These are phyloP conservation scores for Gallinago paraguaiae DNA, from an alignment of 2,113 vertebrate genomes.

Conservation along the genomic window DNA sequence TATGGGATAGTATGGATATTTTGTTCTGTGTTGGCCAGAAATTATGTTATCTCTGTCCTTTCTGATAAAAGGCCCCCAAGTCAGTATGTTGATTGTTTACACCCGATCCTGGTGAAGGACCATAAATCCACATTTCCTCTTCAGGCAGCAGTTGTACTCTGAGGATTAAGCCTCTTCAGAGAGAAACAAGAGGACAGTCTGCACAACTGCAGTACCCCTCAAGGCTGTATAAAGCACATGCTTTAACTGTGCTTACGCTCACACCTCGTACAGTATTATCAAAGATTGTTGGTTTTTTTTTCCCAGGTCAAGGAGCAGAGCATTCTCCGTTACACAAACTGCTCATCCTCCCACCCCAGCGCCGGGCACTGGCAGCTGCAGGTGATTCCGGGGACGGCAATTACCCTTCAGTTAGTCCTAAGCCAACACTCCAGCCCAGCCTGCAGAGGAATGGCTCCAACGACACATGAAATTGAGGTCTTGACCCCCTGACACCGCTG, in stretches of 20 bases:
- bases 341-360: background rate
- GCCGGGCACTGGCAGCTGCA: background rate
- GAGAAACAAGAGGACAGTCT: background rate
- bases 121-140: background rate
- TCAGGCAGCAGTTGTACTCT: background rate
- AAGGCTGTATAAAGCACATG: fast-evolving
- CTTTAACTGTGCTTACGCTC: fast-evolving
- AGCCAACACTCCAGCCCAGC: background rate
- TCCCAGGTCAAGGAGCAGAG: background rate
- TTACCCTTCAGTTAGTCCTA: background rate
- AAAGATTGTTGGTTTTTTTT: background rate
- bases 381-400: background rate
- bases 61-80: background rate
- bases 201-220: background rate
- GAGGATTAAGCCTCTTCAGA: background rate
- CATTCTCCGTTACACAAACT: background rate
- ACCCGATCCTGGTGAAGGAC: too few relatives aligned
- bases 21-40: background rate
- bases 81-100: fast-evolving
- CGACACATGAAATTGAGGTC: conserved; percentile 65
- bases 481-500: conserved; percentile 20
- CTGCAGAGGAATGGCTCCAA: background rate
- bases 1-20: background rate
- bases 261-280: background rate
- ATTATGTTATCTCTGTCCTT: background rate